Evolutionary conservation across 2,888 invertebrate species (phyloP), one percentile per base, ranked within the genome.

Genomic region (Augochlorella aurata): DNA sequence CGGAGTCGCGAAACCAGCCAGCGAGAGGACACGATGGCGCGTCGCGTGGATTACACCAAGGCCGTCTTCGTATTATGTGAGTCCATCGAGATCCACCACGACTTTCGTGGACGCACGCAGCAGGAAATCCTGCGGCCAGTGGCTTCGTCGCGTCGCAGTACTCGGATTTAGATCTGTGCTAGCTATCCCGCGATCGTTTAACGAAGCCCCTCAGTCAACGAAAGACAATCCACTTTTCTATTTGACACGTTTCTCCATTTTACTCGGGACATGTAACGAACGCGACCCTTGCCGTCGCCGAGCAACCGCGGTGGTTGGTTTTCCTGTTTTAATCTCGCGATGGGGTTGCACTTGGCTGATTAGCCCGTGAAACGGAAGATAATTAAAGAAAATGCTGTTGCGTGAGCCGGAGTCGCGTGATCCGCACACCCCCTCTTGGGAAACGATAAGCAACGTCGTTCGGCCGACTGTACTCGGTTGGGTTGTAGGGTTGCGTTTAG

Each of bases 61-160:
- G 84, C 88, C 86, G 87, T 90, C 87, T 84, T 92, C 81, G 74
- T 92, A 74, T 75, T 92, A 73, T 92, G 92, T 92, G 85, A 92
- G 92, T 92, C 77, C 52, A 16, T 24, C 45, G 4, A 61, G 61
- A 24, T 29, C 14, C 14, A 4, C 14, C 61, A 7, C 61, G 61
- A 61, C 16, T 61, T 29, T n/a, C 54, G 21, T 16, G 61, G 9
- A 61, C 16, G 16, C 16, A 3, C 29, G 61, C 24, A 44, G 45
- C 24, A 38, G 16, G 70, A 52, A 38, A 12, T 38, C 38, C 63
- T 21, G 18, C 12, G 44, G 44, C 1, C 24, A 24, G 21, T 24
- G 21, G 54, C 14, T 1, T 54, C 24, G 5, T 68, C 58, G 58
- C n/a, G 21, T 21, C 66, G 45, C 66, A 66, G 45, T 18, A 9